phyloP scores from a whole-genome alignment of 2,113 vertebrate genomes.

The Indicator maculatus region DNA sequence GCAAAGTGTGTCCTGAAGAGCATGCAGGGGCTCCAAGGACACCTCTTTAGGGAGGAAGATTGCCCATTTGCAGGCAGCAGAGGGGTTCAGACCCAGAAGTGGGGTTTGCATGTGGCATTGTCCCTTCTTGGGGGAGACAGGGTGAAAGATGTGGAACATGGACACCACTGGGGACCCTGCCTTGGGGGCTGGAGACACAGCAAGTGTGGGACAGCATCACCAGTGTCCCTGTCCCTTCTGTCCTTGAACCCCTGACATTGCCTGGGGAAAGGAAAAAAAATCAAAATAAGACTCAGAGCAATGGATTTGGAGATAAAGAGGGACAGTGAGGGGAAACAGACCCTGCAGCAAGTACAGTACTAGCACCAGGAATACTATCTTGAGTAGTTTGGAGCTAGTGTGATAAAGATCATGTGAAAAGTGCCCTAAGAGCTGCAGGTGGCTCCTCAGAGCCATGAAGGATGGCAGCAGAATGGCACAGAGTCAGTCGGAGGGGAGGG shows the following conservation, averaged over 20 bases:
- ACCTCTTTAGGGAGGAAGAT: not conserved
- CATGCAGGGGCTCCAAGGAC: not conserved
- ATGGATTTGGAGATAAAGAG: not conserved
- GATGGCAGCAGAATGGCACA: not conserved
- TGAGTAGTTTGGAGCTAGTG: not conserved
- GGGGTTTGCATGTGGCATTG: not conserved
- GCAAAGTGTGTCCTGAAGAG: not conserved
- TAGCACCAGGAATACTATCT: rapidly evolving
- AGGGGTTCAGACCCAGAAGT: not conserved
- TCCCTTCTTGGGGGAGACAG: not conserved
- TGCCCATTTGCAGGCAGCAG: not conserved
- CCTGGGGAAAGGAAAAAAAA: not conserved
- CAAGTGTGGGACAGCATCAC: not conserved
- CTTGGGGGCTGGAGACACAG: not conserved
- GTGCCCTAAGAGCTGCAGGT: not conserved
- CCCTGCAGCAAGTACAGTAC: rapidly evolving
- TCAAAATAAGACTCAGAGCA: not conserved
- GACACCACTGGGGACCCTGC: rapidly evolving
- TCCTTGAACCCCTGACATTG: not conserved
- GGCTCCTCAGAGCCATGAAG: rapidly evolving
- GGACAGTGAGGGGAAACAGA: not conserved
- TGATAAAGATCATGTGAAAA: not conserved
- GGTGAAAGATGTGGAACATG: not conserved
- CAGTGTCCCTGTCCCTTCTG: rapidly evolving
- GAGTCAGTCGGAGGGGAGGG: not conserved